Percentiles rank a stretch among this genome's conserved stretches.
These are phyloP conservation scores for Chaenodraco wilsoni DNA, from an alignment of 2,797 vertebrate genomes.

Conservation along the genomic window DNA sequence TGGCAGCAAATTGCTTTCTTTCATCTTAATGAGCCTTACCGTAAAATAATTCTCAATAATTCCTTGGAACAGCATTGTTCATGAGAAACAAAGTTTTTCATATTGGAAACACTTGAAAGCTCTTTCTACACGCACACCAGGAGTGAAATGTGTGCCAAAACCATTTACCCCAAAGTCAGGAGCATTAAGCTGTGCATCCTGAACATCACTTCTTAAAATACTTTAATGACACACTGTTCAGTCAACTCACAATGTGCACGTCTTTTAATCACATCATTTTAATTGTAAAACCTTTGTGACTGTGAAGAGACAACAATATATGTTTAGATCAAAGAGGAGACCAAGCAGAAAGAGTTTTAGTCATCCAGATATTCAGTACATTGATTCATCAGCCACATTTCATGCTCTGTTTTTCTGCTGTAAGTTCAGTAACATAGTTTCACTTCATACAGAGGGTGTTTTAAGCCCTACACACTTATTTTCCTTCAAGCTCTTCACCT, in stretches of 20 bases:
- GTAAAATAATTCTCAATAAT: constrained; percentile 29
- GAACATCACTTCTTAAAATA: neutral
- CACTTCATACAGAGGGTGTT: neutral
- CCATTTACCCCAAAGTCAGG: neutral
- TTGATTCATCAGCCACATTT: neutral
- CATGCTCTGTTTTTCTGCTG: neutral
- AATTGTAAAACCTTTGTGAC: too few species aligned
- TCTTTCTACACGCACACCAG: neutral
- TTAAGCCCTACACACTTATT: neutral
- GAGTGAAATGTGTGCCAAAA: constrained; percentile 3
- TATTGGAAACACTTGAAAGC: constrained; percentile 36
- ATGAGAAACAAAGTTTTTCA: constrained; percentile 28
- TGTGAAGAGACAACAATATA: neutral
- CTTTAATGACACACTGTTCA: constrained; percentile 3
- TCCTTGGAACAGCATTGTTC: constrained; percentile 9
- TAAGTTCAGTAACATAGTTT: neutral
- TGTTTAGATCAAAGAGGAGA: constrained; percentile 3
- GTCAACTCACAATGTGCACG: neutral
- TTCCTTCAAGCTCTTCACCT: neutral
- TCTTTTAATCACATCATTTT: too few species aligned
- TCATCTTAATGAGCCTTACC: constrained; percentile 14
- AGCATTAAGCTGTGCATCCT: neutral
- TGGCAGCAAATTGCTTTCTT: constrained; percentile 13
- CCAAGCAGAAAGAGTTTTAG: neutral
- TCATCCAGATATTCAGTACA: constrained; percentile 3